phyloP scores from a whole-genome alignment of 2,797 vertebrate species.

The Geotrypetes seraphini region DNA sequence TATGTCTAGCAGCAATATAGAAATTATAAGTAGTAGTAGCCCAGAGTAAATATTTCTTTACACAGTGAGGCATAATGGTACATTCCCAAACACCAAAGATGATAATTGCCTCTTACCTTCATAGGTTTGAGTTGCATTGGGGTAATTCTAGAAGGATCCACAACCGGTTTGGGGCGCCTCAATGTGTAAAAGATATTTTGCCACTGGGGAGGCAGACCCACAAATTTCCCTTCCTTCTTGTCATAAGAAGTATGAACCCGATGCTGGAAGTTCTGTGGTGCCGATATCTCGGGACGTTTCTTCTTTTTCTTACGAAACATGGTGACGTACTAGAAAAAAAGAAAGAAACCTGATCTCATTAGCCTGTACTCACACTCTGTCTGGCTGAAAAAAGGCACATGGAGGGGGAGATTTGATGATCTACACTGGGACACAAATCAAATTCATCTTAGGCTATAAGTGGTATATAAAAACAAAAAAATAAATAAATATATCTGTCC shows the following conservation, averaged over 20 bases:
- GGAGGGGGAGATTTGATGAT: too few species aligned
- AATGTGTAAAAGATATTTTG: constrained; percentile 92
- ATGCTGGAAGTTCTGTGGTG: constrained; percentile 94
- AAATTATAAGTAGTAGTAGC: too few species aligned
- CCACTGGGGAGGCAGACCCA: constrained; percentile 93
- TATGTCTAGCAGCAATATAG: too few species aligned
- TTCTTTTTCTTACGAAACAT: constrained; percentile 99
- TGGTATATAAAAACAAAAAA: too few species aligned
- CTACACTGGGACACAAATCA: too few species aligned
- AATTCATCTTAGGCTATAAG: too few species aligned
- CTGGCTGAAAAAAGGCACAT: too few species aligned
- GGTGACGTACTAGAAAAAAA: constrained; percentile 29
- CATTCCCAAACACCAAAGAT: too few species aligned
- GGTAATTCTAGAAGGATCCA: constrained; percentile 92
- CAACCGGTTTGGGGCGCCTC: constrained; percentile 86
- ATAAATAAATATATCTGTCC: too few species aligned
- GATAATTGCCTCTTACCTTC: constrained; percentile 66
- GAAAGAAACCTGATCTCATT: accelerated
- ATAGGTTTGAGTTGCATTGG: constrained; percentile 89
- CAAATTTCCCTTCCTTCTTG: constrained; percentile 81
- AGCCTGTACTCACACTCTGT: too few species aligned
- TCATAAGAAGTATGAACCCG: constrained; percentile 95
- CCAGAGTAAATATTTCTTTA: too few species aligned
- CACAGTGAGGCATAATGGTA: too few species aligned
- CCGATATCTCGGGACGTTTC: constrained; percentile 95